Evolutionary conservation across 2,888 invertebrate genomes (phyloP), one percentile per base, ranked within the genome.

Genomic region (Andrena chrysosceles): DNA sequence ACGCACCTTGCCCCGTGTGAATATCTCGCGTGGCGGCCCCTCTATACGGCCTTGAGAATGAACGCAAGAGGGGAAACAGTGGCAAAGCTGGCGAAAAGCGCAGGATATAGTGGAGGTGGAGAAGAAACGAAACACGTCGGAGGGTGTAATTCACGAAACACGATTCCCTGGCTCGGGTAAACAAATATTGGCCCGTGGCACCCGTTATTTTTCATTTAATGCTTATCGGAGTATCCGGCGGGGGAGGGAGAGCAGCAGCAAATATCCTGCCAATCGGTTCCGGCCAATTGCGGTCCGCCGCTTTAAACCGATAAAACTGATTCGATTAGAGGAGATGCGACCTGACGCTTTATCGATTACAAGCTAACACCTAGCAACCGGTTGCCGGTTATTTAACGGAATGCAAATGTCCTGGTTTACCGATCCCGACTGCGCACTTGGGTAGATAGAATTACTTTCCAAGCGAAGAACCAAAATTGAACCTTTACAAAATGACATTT

Each of bases 291-390:
- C 73, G 81, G 81, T 74, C 56, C 48, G 54, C 81, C 81, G 81
- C 73, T 69, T 81, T 81, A 74, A 81, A 81, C 81, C 74, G 81
- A 74, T 81, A 69, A 81, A 81, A 81, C 74, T 81, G 81, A 81
- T 81, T 81, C 81, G 74, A 81, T 81, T 81, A 81, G 63, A 60
- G 69, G 69, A 81, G 81, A 74, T n/a, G 81, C 60, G 67, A 31
- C 31, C 42, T 81, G 81, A 74, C 64, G 81, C 69, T 68, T 29
- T 80, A 81, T 74, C 81, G 81, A 81, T 81, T 69, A 59, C 73
- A 60, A 48, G 52, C 68, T 81, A 74, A 81, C 81, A 74, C 64
- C 74, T 74, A 33, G 69, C 81, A 70, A 81, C 64, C 74, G 74
- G 64, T 69, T 69, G 73, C 59, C 23, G 81, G 63, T 80, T 73